Percentiles rank a stretch among this genome's conserved stretches.
Evolutionary conservation across 2,113 vertebrate genomes (phyloP).

Genomic region (Desmodus rotundus): DNA sequence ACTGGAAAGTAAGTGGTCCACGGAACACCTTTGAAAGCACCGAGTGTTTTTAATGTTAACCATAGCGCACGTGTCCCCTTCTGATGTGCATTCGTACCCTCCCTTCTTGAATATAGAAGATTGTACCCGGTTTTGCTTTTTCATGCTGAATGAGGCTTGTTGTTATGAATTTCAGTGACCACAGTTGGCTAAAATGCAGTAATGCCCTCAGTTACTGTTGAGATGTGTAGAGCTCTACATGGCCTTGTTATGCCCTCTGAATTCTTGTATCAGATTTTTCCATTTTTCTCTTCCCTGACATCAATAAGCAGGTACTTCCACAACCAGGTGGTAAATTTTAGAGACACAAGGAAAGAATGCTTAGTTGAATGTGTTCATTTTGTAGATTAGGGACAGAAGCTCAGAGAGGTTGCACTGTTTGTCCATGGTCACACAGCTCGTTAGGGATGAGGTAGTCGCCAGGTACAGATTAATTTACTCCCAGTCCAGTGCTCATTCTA

Average conservation of each 20-base stretch:
- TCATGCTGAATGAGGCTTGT: neutral
- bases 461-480: neutral
- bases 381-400: neutral
- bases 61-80: neutral
- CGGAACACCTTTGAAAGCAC: conserved; percentile 30
- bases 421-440: neutral
- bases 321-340: neutral
- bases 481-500: neutral
- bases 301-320: neutral
- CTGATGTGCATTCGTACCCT: neutral
- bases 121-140: conserved; percentile 16
- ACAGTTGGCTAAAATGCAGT: neutral
- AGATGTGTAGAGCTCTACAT: neutral
- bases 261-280: neutral
- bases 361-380: neutral
- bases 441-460: neutral
- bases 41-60: conserved; percentile 23
- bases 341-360: neutral
- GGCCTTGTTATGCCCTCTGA: neutral
- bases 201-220: neutral
- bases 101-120: neutral
- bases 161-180: neutral
- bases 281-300: neutral
- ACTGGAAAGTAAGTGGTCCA: neutral
- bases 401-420: neutral